Base-by-base conservation (phyloP, 2,797 vertebrate genomes). In the Myotis vivesi region DNA sequence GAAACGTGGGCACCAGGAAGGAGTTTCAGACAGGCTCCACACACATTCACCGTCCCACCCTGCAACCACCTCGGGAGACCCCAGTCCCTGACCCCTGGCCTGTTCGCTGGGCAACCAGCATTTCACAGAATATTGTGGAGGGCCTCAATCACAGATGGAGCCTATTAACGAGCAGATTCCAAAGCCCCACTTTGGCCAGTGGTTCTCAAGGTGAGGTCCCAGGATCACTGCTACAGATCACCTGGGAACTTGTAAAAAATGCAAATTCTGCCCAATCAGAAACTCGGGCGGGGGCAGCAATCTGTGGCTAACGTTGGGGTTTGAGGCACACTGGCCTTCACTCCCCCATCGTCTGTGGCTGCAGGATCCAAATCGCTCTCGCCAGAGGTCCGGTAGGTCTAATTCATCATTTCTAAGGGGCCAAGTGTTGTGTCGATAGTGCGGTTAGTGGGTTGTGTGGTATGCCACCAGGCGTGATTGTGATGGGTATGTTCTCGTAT, bases 231-330 rank as follows among this genome's bases (percentile, higher is more conserved):
- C 30, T 30, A 4, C 33, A 28, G 5, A 13, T 77, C 53, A 36
- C 53, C 33, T 44, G 51, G 75, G 41, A 73, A 59, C 38, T 23
- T 38, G 5, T 17, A 28, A 68, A 68, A 89, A 79, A 73, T 22
- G 36, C 59, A 53, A 2, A 57, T 75, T 86, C 71, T 91, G 19
- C 49, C 23, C 28, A 11, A 16, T 13, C 53, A 9, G 22, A 82
- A 53, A 80, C 71, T 51, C 5, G 79, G 19, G 8, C 7, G 5
- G 33, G 38, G n/a, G 4, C n/a, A 17, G 69, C 13, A 66, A 69
- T 36, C 68, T 46, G 1, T 4, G n/a, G 3, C 7, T 49, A 28
- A 38, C 25, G 0, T 1, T 3, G 51, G 16, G 30, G 15, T 10
- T 16, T 19, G 76, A 64, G 82, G 53, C 1, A 15, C 16, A 5